These are phyloP conservation scores for Silurus aristotelis DNA, from an alignment of 2,797 vertebrate genomes.

Conservation along the genomic window DNA sequence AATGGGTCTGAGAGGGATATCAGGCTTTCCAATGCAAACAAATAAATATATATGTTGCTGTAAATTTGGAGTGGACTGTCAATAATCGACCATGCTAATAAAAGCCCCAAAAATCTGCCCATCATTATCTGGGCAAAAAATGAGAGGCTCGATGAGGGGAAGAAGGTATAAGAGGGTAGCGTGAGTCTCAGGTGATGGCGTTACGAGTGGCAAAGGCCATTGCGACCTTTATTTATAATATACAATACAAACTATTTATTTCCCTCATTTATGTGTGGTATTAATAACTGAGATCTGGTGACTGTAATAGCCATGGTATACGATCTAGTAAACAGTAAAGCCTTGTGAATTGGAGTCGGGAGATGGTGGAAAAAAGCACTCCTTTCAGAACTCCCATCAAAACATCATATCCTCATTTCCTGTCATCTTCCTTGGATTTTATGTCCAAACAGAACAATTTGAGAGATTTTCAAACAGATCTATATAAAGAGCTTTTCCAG, in stretches of 20 bases:
- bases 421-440: neutral
- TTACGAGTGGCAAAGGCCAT: conserved; percentile 57
- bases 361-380: neutral
- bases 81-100: conserved; percentile 63
- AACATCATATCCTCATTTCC: too few species aligned
- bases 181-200: conserved; percentile 49
- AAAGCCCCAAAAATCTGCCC: conserved; percentile 60
- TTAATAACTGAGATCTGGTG: neutral
- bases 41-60: neutral
- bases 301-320: neutral
- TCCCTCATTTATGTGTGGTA: neutral
- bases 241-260: too few species aligned
- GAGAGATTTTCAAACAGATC: neutral
- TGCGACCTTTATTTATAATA: neutral
- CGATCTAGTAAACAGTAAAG: neutral
- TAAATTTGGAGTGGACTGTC: conserved; percentile 42
- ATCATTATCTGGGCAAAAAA: conserved; percentile 53
- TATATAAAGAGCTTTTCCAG: conserved; percentile 75
- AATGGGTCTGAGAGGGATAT: neutral
- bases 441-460: neutral
- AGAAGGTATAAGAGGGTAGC: conserved; percentile 49
- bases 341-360: too few species aligned
- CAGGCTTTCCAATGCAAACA: neutral
- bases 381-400: neutral
- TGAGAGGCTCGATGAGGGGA: conserved; percentile 47